Percentiles rank a stretch among this genome's conserved stretches.
phyloP scores from a whole-genome alignment of 2,797 vertebrate species.

The Hirundo rustica region DNA sequence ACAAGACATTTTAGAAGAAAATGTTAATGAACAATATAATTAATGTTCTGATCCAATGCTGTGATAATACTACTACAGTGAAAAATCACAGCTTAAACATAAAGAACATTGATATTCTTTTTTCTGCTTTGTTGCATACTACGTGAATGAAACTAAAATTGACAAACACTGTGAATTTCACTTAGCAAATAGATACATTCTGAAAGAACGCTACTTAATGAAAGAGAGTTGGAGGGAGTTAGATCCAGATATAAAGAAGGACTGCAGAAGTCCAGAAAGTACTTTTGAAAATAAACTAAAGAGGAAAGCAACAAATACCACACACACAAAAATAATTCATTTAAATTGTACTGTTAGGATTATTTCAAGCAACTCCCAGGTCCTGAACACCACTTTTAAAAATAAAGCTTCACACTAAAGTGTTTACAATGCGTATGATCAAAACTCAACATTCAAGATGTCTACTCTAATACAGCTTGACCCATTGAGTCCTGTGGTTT shows the following conservation, averaged over 20 bases:
- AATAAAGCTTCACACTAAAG: neutral
- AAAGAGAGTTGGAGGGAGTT: neutral
- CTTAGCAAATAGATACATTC: neutral
- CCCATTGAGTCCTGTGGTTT: neutral
- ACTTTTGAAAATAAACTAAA: neutral
- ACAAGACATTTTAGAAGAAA: neutral
- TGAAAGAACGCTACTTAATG: neutral
- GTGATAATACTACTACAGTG: neutral
- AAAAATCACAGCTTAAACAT: neutral
- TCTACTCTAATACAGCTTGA: neutral
- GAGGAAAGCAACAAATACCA: neutral
- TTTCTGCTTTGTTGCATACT: neutral
- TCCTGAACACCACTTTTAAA: neutral
- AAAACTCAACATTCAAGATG: neutral
- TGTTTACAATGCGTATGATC: neutral
- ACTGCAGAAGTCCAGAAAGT: neutral
- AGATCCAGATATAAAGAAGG: neutral
- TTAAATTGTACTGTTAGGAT: neutral
- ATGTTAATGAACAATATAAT: neutral
- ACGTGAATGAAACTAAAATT: neutral
- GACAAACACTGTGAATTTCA: neutral
- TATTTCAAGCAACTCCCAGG: neutral
- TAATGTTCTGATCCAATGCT: neutral
- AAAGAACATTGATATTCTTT: neutral
- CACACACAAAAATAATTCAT: neutral